Evolutionary conservation across 2,113 vertebrate species (phyloP).

Genomic region (Callospermophilus lateralis): DNA sequence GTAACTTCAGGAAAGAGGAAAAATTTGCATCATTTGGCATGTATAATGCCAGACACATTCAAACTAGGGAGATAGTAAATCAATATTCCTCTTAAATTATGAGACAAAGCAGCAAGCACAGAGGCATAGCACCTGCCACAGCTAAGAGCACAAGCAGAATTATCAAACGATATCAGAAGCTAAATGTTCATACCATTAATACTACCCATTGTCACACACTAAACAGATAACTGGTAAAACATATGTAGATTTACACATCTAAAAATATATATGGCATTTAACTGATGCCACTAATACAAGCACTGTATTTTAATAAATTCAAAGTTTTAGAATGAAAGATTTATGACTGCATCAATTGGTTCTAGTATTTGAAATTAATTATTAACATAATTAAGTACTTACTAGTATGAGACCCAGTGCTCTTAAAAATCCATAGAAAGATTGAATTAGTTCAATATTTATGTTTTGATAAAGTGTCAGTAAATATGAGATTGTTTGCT

Average conservation of each 20-base stretch:
- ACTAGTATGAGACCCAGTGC: neutral
- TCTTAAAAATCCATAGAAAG: neutral
- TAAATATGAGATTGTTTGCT: neutral
- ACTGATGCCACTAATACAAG: neutral
- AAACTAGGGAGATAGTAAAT: slow-evolving; percentile 77
- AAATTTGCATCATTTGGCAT: slow-evolving; percentile 79
- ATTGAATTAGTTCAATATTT: neutral
- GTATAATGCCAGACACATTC: slow-evolving; percentile 68
- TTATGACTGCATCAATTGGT: neutral
- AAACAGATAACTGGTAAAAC: neutral
- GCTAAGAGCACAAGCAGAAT: slow-evolving; percentile 41
- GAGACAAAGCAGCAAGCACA: slow-evolving; percentile 67
- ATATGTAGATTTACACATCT: neutral
- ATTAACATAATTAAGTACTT: slow-evolving; percentile 51
- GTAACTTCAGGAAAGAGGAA: slow-evolving; percentile 61
- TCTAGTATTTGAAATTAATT: slow-evolving; percentile 28
- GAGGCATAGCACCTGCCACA: slow-evolving; percentile 49
- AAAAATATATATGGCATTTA: slow-evolving; percentile 19
- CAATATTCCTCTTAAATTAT: slow-evolving; percentile 77
- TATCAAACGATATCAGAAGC: slow-evolving; percentile 24
- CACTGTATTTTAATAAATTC: neutral
- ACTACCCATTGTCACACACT: neutral
- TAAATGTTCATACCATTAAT: neutral
- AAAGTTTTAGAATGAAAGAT: slow-evolving; percentile 19
- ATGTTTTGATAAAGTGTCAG: neutral